Percentiles rank a stretch among this genome's conserved stretches.
Conservation (phyloP, 1,140 invertebrate genomes). For the Cydia strobilella region DNA sequence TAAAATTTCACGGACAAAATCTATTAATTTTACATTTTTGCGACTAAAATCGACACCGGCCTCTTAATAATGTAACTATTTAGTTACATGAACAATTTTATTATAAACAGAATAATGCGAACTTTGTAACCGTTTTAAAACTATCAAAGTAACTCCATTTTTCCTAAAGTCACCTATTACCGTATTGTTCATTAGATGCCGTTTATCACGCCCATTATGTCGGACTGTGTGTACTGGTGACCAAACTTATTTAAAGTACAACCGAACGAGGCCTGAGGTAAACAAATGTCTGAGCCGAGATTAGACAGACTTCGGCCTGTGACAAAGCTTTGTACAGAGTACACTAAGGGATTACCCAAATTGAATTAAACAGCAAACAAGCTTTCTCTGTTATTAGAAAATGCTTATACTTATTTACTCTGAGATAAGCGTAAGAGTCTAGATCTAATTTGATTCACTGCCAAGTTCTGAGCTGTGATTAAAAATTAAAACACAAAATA, state of each 20-base stretch:
- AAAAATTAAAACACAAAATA: neutral
- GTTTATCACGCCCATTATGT: neutral
- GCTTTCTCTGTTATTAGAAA: constrained; percentile 11
- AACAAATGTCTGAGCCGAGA: constrained; percentile 19
- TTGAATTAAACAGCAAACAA: neutral
- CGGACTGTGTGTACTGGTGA: neutral
- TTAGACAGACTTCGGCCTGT: neutral
- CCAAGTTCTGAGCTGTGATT: constrained; percentile 13
- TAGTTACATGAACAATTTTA: no score
- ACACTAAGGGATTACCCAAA: constrained; percentile 16
- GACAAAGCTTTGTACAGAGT: constrained; percentile 17
- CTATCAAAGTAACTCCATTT: no score
- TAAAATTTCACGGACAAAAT: no score
- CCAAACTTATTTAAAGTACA: neutral
- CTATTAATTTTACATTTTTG: no score
- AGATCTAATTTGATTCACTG: constrained; percentile 10
- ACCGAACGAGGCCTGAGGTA: constrained; percentile 1
- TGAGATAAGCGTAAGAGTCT: neutral
- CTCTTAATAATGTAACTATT: no score
- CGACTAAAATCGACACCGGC: no score
- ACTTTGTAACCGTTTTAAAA: no score
- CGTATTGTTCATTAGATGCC: no score
- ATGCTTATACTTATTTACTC: constrained; percentile 7
- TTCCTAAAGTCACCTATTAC: no score
- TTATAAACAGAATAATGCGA: no score